These are phyloP conservation scores for Forficula auricularia DNA, from an alignment of 1,140 invertebrate species.

Conservation along the genomic window DNA sequence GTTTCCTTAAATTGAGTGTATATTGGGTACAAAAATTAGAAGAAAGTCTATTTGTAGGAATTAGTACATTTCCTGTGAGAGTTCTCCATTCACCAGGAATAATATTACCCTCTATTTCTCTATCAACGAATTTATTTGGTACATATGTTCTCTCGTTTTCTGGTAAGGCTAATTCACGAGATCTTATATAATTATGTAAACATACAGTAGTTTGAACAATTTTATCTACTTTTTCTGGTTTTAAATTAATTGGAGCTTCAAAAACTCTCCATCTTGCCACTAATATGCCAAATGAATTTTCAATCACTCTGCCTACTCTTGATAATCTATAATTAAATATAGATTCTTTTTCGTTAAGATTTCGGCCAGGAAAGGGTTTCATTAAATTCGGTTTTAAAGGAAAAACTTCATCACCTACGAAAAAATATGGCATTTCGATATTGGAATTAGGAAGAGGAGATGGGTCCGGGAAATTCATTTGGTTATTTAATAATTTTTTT, in stretches of 20 bases:
- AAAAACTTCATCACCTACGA: conserved; percentile 28
- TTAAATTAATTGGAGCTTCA: background rate
- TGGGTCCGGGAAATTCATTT: conserved; percentile 8
- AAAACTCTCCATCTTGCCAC: conserved; percentile 13
- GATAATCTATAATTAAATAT: conserved; percentile 30
- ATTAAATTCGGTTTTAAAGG: conserved; percentile 24
- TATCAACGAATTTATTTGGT: too few relatives aligned
- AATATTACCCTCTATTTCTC: too few relatives aligned
- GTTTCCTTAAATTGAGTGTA: too few relatives aligned
- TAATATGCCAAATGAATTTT: conserved; percentile 29
- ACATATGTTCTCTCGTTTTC: too few relatives aligned
- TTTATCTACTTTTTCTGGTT: background rate
- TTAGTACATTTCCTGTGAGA: too few relatives aligned
- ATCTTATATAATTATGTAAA: conserved; percentile 5
- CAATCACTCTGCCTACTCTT: conserved; percentile 22
- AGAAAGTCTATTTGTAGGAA: too few relatives aligned
- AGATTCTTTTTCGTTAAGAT: too few relatives aligned
- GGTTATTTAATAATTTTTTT: background rate
- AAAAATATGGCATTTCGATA: conserved; percentile 15
- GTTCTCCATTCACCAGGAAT: too few relatives aligned
- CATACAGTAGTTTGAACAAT: conserved; percentile 1
- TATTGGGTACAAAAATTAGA: too few relatives aligned
- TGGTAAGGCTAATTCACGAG: too few relatives aligned
- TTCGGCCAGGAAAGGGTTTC: conserved; percentile 26
- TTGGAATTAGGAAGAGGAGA: conserved; percentile 12